These are phyloP conservation scores for Poeciliopsis infans DNA, from an alignment of 2,797 vertebrate genomes.

Conservation along the genomic window DNA sequence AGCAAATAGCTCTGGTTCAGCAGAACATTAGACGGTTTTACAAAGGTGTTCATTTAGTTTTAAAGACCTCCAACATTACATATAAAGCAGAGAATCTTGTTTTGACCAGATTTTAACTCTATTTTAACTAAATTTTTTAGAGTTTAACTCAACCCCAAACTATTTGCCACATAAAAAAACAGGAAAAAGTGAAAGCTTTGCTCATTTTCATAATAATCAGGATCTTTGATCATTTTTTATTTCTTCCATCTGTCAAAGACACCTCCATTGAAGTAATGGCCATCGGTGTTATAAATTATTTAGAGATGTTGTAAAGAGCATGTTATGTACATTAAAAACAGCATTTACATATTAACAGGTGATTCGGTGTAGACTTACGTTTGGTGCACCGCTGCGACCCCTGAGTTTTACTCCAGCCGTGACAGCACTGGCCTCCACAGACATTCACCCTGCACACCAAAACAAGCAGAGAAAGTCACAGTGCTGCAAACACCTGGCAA, in stretches of 20 bases:
- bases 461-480: conserved; percentile 18
- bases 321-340: neutral
- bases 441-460: conserved; percentile 90
- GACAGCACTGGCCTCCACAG: conserved; percentile 96
- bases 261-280: neutral
- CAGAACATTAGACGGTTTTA: neutral
- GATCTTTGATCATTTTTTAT: neutral
- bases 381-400: conserved; percentile 96
- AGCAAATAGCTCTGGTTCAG: neutral
- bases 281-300: neutral
- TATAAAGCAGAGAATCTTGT: neutral
- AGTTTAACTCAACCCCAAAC: too few relatives aligned
- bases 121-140: neutral
- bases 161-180: neutral
- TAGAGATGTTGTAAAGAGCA: neutral
- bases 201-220: neutral
- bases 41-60: neutral
- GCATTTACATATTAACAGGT: neutral
- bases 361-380: conserved; percentile 84
- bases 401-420: conserved; percentile 92
- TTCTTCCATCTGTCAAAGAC: neutral
- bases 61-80: neutral
- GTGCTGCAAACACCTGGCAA: conserved; percentile 1
- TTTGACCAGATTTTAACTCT: neutral
- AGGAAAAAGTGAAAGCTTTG: neutral